Evolutionary conservation across 2,113 vertebrate species (phyloP).

Genomic region (Nerophis ophidion): DNA sequence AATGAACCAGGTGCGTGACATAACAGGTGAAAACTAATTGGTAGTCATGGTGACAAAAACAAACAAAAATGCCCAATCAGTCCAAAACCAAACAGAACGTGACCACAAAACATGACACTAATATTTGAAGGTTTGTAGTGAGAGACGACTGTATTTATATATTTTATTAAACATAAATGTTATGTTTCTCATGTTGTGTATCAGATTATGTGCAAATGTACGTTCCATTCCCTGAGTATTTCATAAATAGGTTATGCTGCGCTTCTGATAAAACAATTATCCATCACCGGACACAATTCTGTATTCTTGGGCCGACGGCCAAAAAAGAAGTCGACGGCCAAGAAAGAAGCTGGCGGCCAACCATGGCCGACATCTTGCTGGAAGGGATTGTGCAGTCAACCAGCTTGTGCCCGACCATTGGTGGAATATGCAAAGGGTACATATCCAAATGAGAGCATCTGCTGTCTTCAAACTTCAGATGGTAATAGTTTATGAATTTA

Average conservation of each 20-base stretch:
- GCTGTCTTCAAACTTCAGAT: constrained; percentile 8
- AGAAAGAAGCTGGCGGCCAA: constrained; percentile 18
- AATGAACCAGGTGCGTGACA: too few relatives aligned
- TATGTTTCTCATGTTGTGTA: too few relatives aligned
- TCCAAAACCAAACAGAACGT: too few relatives aligned
- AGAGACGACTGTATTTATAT: too few relatives aligned
- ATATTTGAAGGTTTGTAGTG: too few relatives aligned
- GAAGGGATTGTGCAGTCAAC: constrained; percentile 16
- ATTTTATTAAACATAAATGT: too few relatives aligned
- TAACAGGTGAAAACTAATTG: too few relatives aligned
- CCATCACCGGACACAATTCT: constrained; percentile 25
- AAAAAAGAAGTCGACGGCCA: constrained; percentile 18
- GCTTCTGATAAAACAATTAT: constrained; percentile 6
- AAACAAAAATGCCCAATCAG: too few relatives aligned
- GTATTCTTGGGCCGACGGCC: constrained; percentile 23
- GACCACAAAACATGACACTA: too few relatives aligned
- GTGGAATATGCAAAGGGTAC: constrained; percentile 12
- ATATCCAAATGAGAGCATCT: constrained; percentile 11
- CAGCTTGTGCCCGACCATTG: constrained; percentile 35
- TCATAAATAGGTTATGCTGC: constrained; percentile 9
- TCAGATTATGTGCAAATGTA: neutral
- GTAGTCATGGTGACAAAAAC: too few relatives aligned
- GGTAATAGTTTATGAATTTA: neutral
- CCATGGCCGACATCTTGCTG: constrained; percentile 20
- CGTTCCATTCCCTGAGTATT: constrained; percentile 1